A percentile compares a stretch with the other conserved stretches of the same genome.
phyloP scores from a whole-genome alignment of 1,140 invertebrate genomes.

The Calosoma granatense region DNA sequence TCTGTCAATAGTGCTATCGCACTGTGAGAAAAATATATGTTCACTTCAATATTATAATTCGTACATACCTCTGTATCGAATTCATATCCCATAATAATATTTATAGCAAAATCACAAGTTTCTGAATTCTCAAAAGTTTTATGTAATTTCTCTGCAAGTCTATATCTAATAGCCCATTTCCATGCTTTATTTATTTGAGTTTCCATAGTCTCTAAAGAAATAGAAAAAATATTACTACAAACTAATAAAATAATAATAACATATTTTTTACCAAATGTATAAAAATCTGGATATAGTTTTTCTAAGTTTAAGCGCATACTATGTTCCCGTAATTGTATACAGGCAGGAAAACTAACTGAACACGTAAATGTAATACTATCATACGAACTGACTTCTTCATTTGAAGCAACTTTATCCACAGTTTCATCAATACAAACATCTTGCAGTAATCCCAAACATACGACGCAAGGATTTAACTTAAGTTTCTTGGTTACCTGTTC shows the following conservation, averaged over 20 bases:
- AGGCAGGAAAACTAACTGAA: conserved; percentile 34
- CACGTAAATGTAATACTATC: conserved; percentile 33
- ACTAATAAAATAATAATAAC: conserved; percentile 22
- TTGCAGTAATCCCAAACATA: conserved; percentile 55
- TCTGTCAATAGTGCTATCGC: too few species aligned
- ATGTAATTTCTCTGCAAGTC: conserved; percentile 19
- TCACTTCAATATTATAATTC: conserved; percentile 7
- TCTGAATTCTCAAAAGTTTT: conserved; percentile 25
- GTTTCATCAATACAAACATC: conserved; percentile 35
- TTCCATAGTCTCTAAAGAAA: conserved; percentile 21
- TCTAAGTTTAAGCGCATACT: conserved; percentile 35
- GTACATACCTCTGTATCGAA: conserved; percentile 24
- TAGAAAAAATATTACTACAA: conserved; percentile 26
- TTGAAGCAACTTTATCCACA: conserved; percentile 33
- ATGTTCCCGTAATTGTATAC: conserved; percentile 34
- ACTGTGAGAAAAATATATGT: too few species aligned
- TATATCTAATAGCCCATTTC: conserved; percentile 20
- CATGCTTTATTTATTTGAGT: conserved; percentile 25
- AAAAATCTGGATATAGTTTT: conserved; percentile 32
- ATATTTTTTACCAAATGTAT: conserved; percentile 23
- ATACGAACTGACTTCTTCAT: conserved; percentile 31
- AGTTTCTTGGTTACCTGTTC: conserved; percentile 27
- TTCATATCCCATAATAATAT: conserved; percentile 23
- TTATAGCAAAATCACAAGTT: conserved; percentile 24
- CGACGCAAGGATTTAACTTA: conserved; percentile 40